Base-by-base conservation (phyloP, 2,797 vertebrate genomes). In the Pseudotriccus pelzelni region DNA sequence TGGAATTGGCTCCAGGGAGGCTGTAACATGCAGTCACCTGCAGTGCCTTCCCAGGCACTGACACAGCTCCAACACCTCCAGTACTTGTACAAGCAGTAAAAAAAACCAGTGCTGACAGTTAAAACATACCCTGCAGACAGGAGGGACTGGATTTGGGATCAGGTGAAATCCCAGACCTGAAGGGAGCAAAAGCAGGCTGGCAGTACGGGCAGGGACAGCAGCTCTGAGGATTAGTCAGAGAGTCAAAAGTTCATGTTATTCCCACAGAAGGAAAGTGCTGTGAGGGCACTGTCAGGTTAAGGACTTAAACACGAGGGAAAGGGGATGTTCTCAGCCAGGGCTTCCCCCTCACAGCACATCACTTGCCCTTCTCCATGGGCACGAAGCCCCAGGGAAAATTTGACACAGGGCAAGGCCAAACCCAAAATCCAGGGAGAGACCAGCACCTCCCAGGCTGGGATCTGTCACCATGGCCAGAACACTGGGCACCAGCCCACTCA, bases 221-320 rank as follows among this genome's bases (percentile, higher is more conserved):
- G 87, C 86, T 59, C n/a, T 10, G 27, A 56, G 36, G 14, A 66
- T 89, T 77, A 93, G 81, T 91, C 93, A 89, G 84, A 70, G 53
- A 91, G 90, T 89, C 85, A 87, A 84, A 89, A 91, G 90, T 91
- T 91, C 82, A 81, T 1, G 0, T 34, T 43, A 68, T 93, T 94
- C 94, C 93, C 90, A 87, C 74, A 77, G 53, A 76, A 88, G 36
- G 27, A 28, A 50, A 81, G 63, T 18, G n/a, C 53, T 76, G 52
- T 6, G 4, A 34, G 44, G 66, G 43, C 74, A 27, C n/a, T 14
- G 14, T 77, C 78, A 66, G 81, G 82, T 89, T 87, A 43, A 62
- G 74, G 36, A 34, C 50, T 77, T 18, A 20, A n/a, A 46, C 41
- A 46, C 0, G 0, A 62, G n/a, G 53, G 43, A 41, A 80, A 37